Conservation (phyloP, 1,140 invertebrate species). For the Dreissena polymorpha region DNA sequence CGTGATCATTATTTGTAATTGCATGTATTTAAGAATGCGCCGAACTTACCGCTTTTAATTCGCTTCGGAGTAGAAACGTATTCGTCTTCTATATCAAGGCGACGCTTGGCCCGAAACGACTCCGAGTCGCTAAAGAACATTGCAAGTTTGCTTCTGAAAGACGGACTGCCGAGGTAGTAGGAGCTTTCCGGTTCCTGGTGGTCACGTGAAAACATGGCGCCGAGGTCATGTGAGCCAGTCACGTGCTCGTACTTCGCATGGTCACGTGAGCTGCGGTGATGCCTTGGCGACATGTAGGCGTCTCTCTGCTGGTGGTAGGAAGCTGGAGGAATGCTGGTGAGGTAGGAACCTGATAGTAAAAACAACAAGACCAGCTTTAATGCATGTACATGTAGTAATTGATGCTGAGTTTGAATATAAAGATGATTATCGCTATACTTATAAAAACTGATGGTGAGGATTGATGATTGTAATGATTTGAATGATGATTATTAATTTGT, state of each 20-base stretch:
- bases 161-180: conserved; percentile 28
- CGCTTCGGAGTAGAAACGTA: conserved; percentile 42
- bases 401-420: too few relatives aligned
- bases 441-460: too few relatives aligned
- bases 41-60: conserved; percentile 34
- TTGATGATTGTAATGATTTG: too few relatives aligned
- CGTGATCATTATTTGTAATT: too few relatives aligned
- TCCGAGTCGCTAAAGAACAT: conserved; percentile 9
- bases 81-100: conserved; percentile 36
- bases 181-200: conserved; percentile 39
- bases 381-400: too few relatives aligned
- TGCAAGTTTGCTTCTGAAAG: conserved; percentile 6
- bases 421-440: too few relatives aligned
- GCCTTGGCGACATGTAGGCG: conserved; percentile 24
- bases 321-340: conserved; percentile 6
- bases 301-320: conserved; percentile 37
- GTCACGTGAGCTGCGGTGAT: conserved; percentile 12
- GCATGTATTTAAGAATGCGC: too few relatives aligned
- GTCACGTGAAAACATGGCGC: conserved; percentile 18
- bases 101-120: conserved; percentile 33
- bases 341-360: not conserved
- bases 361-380: too few relatives aligned
- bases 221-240: not conserved
- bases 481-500: too few relatives aligned
- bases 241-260: not conserved